These are phyloP conservation scores for Ptychadena robeensis DNA, from an alignment of 2,797 vertebrate species.

Conservation along the genomic window DNA sequence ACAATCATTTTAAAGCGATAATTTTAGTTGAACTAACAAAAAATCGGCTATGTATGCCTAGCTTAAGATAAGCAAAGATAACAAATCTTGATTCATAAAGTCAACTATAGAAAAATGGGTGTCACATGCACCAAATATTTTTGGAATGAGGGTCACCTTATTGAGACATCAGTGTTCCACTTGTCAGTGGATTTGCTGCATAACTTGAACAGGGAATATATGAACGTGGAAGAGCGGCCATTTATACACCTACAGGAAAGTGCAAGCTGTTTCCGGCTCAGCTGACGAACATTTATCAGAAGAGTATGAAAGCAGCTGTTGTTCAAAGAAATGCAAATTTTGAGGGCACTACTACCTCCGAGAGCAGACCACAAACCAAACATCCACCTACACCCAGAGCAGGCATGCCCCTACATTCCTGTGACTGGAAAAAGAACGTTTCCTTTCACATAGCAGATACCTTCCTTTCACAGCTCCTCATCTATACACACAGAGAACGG, in stretches of 20 bases:
- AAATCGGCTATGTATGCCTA: too few species aligned
- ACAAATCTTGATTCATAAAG: too few species aligned
- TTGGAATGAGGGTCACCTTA: too few species aligned
- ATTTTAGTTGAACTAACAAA: too few species aligned
- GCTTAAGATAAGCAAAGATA: too few species aligned
- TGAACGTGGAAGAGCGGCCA: conserved; percentile 13
- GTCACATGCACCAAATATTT: too few species aligned
- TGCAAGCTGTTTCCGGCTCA: conserved; percentile 60
- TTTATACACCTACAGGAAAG: conserved; percentile 9
- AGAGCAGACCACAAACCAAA: conserved; percentile 78
- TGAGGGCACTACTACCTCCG: conserved; percentile 72
- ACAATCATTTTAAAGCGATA: too few species aligned
- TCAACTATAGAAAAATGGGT: too few species aligned
- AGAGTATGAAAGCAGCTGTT: conserved; percentile 70
- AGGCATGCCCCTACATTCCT: conserved; percentile 76
- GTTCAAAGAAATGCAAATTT: conserved; percentile 72
- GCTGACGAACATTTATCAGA: conserved; percentile 72
- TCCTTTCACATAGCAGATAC: conserved; percentile 36
- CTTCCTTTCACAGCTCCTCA: conserved; percentile 11
- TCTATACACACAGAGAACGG: background rate
- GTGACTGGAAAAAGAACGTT: conserved; percentile 70
- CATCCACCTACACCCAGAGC: conserved; percentile 76
- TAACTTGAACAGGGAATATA: background rate
- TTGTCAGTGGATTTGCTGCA: background rate
- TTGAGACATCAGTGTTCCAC: background rate